A percentile compares a stretch with the other conserved stretches of the same genome.
Conservation (phyloP, 2,797 vertebrate genomes). For the Novumbra hubbsi region DNA sequence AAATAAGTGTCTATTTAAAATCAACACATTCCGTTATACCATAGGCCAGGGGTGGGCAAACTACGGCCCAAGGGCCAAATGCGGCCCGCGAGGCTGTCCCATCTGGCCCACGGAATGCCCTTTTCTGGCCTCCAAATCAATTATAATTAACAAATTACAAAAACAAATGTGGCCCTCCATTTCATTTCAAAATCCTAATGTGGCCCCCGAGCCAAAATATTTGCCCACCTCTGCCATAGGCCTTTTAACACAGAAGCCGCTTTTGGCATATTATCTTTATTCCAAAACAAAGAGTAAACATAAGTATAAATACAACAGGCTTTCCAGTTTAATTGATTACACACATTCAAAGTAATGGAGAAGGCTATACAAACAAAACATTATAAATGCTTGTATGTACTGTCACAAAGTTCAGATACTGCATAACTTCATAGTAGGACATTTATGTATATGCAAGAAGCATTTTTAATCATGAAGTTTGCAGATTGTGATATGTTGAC, state of each 20-base stretch:
- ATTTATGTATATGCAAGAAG: neutral
- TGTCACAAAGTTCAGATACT: slow-evolving; percentile 25
- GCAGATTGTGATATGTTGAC: slow-evolving; percentile 22
- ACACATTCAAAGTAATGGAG: slow-evolving; percentile 18
- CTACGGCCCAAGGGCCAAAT: no score
- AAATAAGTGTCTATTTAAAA: no score
- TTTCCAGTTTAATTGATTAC: slow-evolving; percentile 47
- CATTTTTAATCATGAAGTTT: neutral
- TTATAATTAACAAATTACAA: no score
- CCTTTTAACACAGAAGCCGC: neutral
- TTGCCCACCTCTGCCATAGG: no score
- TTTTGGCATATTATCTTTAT: slow-evolving; percentile 12
- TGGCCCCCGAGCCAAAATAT: no score
- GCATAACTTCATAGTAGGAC: slow-evolving; percentile 19
- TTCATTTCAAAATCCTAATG: no score
- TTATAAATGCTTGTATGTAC: slow-evolving; percentile 24
- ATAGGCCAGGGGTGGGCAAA: no score
- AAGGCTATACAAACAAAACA: slow-evolving; percentile 22
- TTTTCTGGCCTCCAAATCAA: no score
- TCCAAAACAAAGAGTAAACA: slow-evolving; percentile 9
- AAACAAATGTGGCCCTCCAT: no score
- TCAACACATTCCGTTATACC: neutral
- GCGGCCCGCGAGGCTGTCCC: no score
- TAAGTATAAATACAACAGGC: slow-evolving; percentile 20
- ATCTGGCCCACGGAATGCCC: no score